Percentiles rank a stretch among this genome's conserved stretches.
Conservation (phyloP, 2,797 vertebrate genomes). For the Chloroceryle inda region DNA sequence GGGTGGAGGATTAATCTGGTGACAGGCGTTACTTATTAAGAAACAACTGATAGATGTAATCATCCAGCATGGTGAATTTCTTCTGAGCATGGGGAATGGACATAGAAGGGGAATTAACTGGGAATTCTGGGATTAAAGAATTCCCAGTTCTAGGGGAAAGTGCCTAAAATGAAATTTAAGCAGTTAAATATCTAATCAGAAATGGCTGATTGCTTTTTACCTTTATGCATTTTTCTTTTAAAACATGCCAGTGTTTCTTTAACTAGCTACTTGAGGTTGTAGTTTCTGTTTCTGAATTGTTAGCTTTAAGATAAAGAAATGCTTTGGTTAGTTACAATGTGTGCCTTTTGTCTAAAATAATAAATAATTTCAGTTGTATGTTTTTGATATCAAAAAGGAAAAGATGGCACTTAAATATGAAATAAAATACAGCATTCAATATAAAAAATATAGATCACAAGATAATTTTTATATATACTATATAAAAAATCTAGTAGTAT, state of each 20-base stretch:
- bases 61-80: neutral
- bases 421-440: neutral
- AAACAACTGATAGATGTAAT: rapidly evolving
- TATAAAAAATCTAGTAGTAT: neutral
- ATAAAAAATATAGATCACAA: neutral
- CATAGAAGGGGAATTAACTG: neutral
- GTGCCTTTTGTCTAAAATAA: neutral
- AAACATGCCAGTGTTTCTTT: neutral
- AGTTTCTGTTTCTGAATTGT: neutral
- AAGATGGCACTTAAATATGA: neutral
- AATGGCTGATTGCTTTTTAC: neutral
- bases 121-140: neutral
- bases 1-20: neutral
- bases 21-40: neutral
- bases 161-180: neutral
- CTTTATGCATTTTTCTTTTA: neutral
- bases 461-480: neutral
- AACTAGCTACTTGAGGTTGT: neutral
- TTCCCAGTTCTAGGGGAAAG: neutral
- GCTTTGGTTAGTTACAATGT: neutral
- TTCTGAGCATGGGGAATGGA: neutral
- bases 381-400: neutral
- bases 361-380: neutral
- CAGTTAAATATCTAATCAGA: neutral
- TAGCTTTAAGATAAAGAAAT: neutral